Percentiles rank a stretch among this genome's conserved stretches.
Evolutionary conservation across 1,140 invertebrate species (phyloP).

Genomic region (Adelges cooleyi): DNA sequence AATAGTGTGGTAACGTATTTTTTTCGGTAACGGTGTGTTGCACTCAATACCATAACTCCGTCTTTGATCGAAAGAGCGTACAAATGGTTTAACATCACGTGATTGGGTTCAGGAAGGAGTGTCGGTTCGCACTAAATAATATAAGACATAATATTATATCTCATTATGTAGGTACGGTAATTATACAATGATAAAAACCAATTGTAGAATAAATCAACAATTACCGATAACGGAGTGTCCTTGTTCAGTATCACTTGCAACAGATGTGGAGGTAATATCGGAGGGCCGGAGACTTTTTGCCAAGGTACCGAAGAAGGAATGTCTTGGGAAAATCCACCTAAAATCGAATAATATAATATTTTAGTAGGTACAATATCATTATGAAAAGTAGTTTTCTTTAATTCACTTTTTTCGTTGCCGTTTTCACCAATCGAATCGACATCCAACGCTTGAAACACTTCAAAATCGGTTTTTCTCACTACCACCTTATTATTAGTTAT

Average conservation of each 20-base stretch:
- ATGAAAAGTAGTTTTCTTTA: not conserved
- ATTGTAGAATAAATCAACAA: constrained; percentile 35
- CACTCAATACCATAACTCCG: constrained; percentile 96
- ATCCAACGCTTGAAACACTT: constrained; percentile 92
- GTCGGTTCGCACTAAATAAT: constrained; percentile 89
- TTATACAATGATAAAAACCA: not conserved
- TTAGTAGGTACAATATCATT: no score
- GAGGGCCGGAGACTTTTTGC: constrained; percentile 86
- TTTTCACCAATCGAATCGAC: constrained; percentile 62
- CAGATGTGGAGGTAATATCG: constrained; percentile 91
- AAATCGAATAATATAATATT: no score
- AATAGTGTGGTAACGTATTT: constrained; percentile 99
- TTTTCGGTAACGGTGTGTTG: constrained; percentile 93
- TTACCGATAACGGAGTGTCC: constrained; percentile 84
- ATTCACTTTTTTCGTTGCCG: not conserved
- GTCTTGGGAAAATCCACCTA: constrained; percentile 70
- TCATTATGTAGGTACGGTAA: not conserved
- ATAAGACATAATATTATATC: constrained; percentile 30
- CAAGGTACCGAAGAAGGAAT: constrained; percentile 80
- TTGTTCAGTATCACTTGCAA: constrained; percentile 98
- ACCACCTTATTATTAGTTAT: constrained; percentile 84
- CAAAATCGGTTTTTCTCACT: constrained; percentile 90
- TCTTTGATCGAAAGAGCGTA: constrained; percentile 99
- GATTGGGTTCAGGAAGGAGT: constrained; percentile 94
- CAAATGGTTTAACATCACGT: constrained; percentile 99